Base-by-base conservation (phyloP, 2,888 invertebrate genomes). In the Ptychoptera albimana region DNA sequence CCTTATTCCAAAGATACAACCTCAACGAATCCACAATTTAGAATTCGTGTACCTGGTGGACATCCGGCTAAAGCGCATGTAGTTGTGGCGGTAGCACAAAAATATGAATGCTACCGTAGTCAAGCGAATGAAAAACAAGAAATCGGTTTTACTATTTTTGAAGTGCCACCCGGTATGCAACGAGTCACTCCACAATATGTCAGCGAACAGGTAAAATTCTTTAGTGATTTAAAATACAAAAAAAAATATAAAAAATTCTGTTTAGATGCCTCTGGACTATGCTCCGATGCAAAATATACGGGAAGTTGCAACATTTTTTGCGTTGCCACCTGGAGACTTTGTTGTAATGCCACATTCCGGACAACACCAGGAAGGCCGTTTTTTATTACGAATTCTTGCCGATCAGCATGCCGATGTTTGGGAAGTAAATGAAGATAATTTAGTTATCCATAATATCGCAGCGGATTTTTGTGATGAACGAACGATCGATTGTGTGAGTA, bases 401-500 rank as follows among this genome's bases (percentile, higher is more conserved):
- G 81, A 82, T 63, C 77, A 77, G 57, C 78, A 76, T 60, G 75
- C 77, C 53, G 77, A 77, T 61, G 78, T 82, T 51, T 82, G 81
- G 79, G 81, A 82, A 67, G 79, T 79, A 46, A 82, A 82, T 60
- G 81, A 82, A 56, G 82, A 82, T 60, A 82, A 82, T 60, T 70
- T 75, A 69, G 68, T 82, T 39, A 72, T 79, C 49, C 68, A 77
- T 49, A 76, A 78, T 59, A 71, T 77, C 50, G 68, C 73, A 2
- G 59, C 71, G 2, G 78, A 78, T 55, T 70, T 74, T 55, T 61
- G 70, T 52, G 75, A 74, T 51, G 76, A 77, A 52, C 59, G 60
- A 11, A 61, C 67, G 39, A 58, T 70, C 3, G 59, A 73, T 49
- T 64, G 72, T 60, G 77, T 77, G 61, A 63, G 63, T 39, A 49